Base-by-base conservation (phyloP, 2,113 vertebrate species). In the Pampusana beccarii region DNA sequence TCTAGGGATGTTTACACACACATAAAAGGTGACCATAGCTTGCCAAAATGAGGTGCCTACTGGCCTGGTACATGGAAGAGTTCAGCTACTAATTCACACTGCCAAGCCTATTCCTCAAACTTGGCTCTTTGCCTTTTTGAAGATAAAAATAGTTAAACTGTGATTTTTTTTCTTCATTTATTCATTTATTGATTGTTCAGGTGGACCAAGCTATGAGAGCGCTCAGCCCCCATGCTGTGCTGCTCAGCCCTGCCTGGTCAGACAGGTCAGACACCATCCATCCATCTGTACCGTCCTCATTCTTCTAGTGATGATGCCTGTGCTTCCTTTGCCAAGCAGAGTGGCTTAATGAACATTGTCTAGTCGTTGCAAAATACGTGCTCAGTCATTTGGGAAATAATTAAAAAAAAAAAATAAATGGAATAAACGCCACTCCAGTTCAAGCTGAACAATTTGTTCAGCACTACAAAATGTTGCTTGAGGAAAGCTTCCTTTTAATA, bases 401-500 rank as follows among this genome's bases (percentile, higher is more conserved):
- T n/a, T n/a, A 69, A 53, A 48, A 65, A 46, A 24, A 58, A 21
- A 61, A 21, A 50, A 24, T 13, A 56, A 40, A 42, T 25, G 17
- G 66, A 92, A 91, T 77, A 94, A 93, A 86, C 86, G 88, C 44
- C 15, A 5, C 61, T 89, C 44, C 72, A 89, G 50, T 91, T 96
- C 53, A 84, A 81, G 38, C 5, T 57, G 69, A 94, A 67, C 48
- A 65, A 74, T 92, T 95, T 92, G 77, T 88, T 93, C 86, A 92
- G 79, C 38, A 48, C 51, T 40, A 70, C 34, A 89, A 75, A 95
- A 91, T n/a, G 50, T 87, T 81, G 73, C 89, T 89, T 93, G 84
- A 67, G 90, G 70, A 95, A 89, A 80, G 50, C 50, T 94, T 73
- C 50, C 58, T 89, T 94, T 93, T 91, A 92, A 82, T 57, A 61